Percentiles rank a stretch among this genome's conserved stretches.
These are phyloP conservation scores for western clawed frog (Xenopus tropicalis) DNA, from an alignment of 2,113 vertebrate genomes.

Conservation along the genomic window UCB_Xtro_10.0 CM004451.2:67231501-67232000, in stretches of 20 bases:
- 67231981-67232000: no score
- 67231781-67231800: conserved; percentile 76
- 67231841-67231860: conserved; percentile 73
- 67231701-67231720: conserved; percentile 76
- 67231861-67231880: conserved; percentile 72
- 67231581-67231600: no score
- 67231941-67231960: not conserved
- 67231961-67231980: not conserved
- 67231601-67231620: no score
- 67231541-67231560: no score
- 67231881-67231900: conserved; percentile 23
- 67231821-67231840: conserved; percentile 59
- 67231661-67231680: conserved; percentile 61
- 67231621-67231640: no score
- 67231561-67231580: no score
- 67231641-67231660: no score
- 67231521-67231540: no score
- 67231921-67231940: not conserved
- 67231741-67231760: conserved; percentile 90
- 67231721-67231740: conserved; percentile 83
- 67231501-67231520: no score
- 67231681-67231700: conserved; percentile 80
- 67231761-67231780: conserved; percentile 88
- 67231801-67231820: conserved; percentile 66
- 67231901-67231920: not conserved